A percentile compares a stretch with the other conserved stretches of the same genome.
Conservation (phyloP, 53 echinoderm and acorn worm genomes). For the Holothuria scabra region DNA sequence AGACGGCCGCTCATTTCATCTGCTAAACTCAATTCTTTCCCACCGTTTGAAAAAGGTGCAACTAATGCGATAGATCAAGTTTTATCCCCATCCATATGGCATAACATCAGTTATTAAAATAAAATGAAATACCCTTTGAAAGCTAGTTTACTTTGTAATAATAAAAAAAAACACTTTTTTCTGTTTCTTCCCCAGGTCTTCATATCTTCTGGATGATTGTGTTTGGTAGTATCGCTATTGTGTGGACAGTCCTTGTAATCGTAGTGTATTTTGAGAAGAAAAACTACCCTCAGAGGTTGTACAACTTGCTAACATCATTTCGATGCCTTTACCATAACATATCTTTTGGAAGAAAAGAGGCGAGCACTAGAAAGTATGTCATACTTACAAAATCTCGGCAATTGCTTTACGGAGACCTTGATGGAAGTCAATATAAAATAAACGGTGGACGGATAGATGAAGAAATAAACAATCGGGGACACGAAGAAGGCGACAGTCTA, state of each 20-base stretch:
- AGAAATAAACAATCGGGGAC: too few species aligned
- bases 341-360: constrained; percentile 23
- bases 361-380: neutral
- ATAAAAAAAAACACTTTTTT: neutral
- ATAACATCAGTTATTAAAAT: too few species aligned
- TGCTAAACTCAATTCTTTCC: too few species aligned
- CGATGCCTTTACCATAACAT: constrained; percentile 16
- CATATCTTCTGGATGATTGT: constrained; percentile 49
- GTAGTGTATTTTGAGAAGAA: constrained; percentile 28
- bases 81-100: too few species aligned
- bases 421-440: too few species aligned
- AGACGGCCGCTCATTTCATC: too few species aligned
- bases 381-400: constrained; percentile 17
- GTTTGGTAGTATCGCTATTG: constrained; percentile 14
- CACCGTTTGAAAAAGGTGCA: too few species aligned
- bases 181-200: constrained; percentile 8
- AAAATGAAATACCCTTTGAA: too few species aligned
- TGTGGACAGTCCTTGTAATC: constrained; percentile 27
- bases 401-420: neutral
- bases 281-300: constrained; percentile 24
- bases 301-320: constrained; percentile 16
- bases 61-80: too few species aligned
- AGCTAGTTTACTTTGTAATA: too few species aligned
- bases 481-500: too few species aligned
- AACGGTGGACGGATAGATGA: too few species aligned